phyloP scores from a whole-genome alignment of 2,888 invertebrate genomes.

The Cheiracanthium punctorium region DNA sequence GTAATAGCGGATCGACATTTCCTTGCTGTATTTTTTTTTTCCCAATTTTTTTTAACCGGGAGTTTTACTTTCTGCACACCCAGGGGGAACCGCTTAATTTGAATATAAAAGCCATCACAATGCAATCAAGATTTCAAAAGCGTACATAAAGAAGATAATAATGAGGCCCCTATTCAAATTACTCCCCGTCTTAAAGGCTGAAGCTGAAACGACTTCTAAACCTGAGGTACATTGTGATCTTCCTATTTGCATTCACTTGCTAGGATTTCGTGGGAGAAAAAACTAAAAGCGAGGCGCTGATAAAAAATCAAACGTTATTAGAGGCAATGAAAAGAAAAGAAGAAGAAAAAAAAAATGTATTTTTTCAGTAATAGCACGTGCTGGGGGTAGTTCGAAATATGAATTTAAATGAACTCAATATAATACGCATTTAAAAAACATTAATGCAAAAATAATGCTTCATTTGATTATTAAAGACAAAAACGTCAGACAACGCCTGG shows the following conservation, averaged over 20 bases:
- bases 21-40: no score
- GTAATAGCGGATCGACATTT: no score
- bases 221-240: conserved; percentile 45
- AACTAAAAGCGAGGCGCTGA: not conserved
- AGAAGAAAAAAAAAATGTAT: conserved; percentile 1
- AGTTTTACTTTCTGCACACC: not conserved
- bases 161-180: conserved; percentile 67
- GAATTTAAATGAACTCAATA: conserved; percentile 58
- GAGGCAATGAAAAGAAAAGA: conserved; percentile 41
- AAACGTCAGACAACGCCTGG: conserved; percentile 31
- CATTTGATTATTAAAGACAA: conserved; percentile 51
- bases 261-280: conserved; percentile 48
- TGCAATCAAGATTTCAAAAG: conserved; percentile 47
- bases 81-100: conserved; percentile 35
- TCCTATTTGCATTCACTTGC: conserved; percentile 65
- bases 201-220: conserved; percentile 60
- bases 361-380: conserved; percentile 35
- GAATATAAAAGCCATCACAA: conserved; percentile 66
- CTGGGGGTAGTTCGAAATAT: conserved; percentile 22
- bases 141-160: conserved; percentile 52
- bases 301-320: conserved; percentile 57
- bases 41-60: not conserved
- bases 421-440: conserved; percentile 68
- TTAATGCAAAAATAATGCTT: conserved; percentile 68
- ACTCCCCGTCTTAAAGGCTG: conserved; percentile 51